A percentile compares a stretch with the other conserved stretches of the same genome.
Conservation (phyloP, 2,797 vertebrate genomes). For the Myripristis murdjan region DNA sequence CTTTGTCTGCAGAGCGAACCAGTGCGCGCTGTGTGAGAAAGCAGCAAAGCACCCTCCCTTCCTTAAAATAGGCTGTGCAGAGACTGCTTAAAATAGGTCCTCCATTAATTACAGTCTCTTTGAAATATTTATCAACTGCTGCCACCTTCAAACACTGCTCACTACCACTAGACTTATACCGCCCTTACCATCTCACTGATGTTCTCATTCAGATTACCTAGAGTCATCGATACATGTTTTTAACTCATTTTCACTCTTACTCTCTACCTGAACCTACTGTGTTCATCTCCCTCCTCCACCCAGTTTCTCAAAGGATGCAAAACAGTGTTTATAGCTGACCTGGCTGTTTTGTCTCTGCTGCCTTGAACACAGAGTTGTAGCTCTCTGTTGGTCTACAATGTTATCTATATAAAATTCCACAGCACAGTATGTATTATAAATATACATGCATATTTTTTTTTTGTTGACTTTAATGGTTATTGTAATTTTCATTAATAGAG, state of each 20-base stretch:
- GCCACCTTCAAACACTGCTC: constrained; percentile 68
- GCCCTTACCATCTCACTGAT: constrained; percentile 36
- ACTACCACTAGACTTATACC: constrained; percentile 52
- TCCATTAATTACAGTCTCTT: constrained; percentile 80
- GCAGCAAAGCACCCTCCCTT: constrained; percentile 64
- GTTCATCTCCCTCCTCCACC: constrained; percentile 1
- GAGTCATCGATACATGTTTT: constrained; percentile 39
- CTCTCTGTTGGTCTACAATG: constrained; percentile 25
- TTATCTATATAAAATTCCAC: background rate
- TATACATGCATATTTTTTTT: background rate
- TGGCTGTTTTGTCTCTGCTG: constrained; percentile 4
- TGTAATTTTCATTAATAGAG: background rate
- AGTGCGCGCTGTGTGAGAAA: constrained; percentile 59
- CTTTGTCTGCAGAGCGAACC: constrained; percentile 69
- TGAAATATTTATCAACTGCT: constrained; percentile 82
- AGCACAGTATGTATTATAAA: constrained; percentile 8
- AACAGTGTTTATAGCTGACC: constrained; percentile 11
- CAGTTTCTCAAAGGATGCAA: constrained; percentile 14
- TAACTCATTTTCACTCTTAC: constrained; percentile 14
- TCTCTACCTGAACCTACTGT: constrained; percentile 11
- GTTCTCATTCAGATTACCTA: constrained; percentile 52
- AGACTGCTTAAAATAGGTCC: constrained; percentile 82
- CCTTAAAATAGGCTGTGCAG: constrained; percentile 78
- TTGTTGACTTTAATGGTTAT: background rate
- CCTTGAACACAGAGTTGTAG: constrained; percentile 22